Conservation (phyloP, 2,113 vertebrate genomes). For the Glaucomys volans region DNA sequence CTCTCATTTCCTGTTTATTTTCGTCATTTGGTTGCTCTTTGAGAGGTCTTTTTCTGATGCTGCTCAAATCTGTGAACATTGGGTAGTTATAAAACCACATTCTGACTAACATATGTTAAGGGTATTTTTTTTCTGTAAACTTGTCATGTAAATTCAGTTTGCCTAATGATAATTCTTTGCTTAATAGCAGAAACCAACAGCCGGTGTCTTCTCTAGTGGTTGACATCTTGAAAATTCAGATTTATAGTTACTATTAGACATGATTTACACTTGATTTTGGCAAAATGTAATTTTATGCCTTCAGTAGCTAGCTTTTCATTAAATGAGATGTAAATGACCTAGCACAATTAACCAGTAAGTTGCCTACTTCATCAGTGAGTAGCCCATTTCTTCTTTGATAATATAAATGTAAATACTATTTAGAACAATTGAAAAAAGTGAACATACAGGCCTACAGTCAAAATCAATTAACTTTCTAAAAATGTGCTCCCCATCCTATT, state of each 20-base stretch:
- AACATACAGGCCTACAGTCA: not conserved
- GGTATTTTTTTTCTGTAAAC: not conserved
- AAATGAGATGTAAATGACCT: conserved; percentile 49
- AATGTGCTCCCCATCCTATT: not conserved
- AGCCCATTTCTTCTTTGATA: not conserved
- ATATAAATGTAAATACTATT: conserved; percentile 34
- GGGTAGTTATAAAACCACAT: not conserved
- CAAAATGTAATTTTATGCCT: conserved; percentile 27
- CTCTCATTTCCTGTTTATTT: not conserved
- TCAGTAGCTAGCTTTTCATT: not conserved
- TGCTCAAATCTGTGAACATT: not conserved
- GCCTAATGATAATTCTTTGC: not conserved
- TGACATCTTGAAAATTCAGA: conserved; percentile 54
- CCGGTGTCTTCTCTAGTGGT: conserved; percentile 6
- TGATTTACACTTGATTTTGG: not conserved
- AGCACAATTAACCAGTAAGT: conserved; percentile 26
- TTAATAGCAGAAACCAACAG: not conserved
- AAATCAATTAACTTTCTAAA: conserved; percentile 41
- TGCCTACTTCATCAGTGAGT: not conserved
- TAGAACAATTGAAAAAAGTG: not conserved
- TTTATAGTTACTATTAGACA: not conserved
- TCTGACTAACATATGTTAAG: conserved; percentile 1
- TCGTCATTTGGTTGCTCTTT: not conserved
- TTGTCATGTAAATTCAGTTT: conserved; percentile 13
- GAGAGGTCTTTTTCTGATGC: not conserved